Evolutionary conservation across 2,888 invertebrate species (phyloP).

Genomic region (Leucania comma): DNA sequence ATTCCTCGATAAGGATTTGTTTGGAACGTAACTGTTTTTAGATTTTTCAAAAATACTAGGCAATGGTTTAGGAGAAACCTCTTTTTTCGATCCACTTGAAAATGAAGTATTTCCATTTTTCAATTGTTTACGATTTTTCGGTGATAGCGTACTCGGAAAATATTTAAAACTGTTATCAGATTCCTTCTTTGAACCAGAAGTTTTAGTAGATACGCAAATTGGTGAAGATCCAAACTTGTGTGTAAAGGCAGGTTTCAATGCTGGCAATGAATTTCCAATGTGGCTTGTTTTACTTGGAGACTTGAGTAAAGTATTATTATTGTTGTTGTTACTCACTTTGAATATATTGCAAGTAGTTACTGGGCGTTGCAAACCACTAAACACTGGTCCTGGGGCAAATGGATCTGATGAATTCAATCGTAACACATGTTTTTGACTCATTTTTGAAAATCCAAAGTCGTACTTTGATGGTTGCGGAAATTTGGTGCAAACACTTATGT

Average conservation of each 20-base stretch:
- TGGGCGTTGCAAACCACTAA: constrained; percentile 86
- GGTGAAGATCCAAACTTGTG: constrained; percentile 88
- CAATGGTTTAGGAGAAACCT: constrained; percentile 77
- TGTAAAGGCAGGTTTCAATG: constrained; percentile 84
- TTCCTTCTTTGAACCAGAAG: constrained; percentile 77
- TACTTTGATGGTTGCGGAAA: constrained; percentile 84
- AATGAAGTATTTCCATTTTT: constrained; percentile 74
- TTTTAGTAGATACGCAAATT: constrained; percentile 77
- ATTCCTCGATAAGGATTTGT: constrained; percentile 85
- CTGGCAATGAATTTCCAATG: constrained; percentile 80
- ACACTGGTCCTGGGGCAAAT: constrained; percentile 89
- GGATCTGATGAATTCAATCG: constrained; percentile 84
- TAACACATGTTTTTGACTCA: constrained; percentile 80
- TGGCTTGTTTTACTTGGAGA: constrained; percentile 80
- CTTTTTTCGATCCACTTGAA: constrained; percentile 78
- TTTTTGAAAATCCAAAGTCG: constrained; percentile 83
- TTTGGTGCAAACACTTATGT: constrained; percentile 85
- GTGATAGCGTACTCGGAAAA: constrained; percentile 78
- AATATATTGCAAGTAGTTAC: constrained; percentile 86
- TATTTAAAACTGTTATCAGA: constrained; percentile 75
- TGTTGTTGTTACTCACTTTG: constrained; percentile 87
- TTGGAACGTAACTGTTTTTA: constrained; percentile 86
- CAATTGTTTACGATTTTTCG: constrained; percentile 80
- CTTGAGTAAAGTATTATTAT: constrained; percentile 85
- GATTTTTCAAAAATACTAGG: constrained; percentile 86